Evolutionary conservation across 2,113 vertebrate genomes (phyloP), one percentile per base, ranked within the genome.

Genomic region (Pelusios castaneus): DNA sequence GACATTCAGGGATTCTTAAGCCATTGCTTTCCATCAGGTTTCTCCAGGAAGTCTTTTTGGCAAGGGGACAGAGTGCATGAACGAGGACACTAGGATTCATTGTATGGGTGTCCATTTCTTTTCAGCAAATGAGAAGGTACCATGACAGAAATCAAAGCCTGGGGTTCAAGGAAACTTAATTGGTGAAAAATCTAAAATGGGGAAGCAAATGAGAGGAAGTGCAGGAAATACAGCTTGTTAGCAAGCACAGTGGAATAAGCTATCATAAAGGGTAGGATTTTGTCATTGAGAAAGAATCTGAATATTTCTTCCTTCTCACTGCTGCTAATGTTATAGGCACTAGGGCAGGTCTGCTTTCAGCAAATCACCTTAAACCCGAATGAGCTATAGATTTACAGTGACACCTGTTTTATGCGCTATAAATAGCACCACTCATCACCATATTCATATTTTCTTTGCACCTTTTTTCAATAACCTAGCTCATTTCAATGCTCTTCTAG

Each of bases 391-490:
- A 38, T 84, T n/a, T 90, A 91, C 67, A 86, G 73, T 86, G 96
- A 96, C 96, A 87, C 89, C 73, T 92, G 87, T 76, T 45, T 76
- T 58, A 96, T 93, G 92, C 89, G 45, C 93, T 80, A 92, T 85
- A 97, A 97, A 96, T 93, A 94, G 82, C 77, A 89, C 91, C 63
- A 89, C 95, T 96, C 88, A 93, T 89, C 89, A 95, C 87, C 86
- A 47, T 87, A 90, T 91, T 93, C 84, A 82, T 96, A 97, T 89
- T 60, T 5, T 84, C 92, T 97, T 93, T 95, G n/a, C 87, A 90
- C 67, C 63, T 93, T 95, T 95, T 38, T 89, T 80, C 58, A 92
- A 78, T 92, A 91, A 85, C 96, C 87, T n/a, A n/a, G 60, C 82
- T 84, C 21, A 54, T 91, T 85, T 80, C 82, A 41, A 63, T 81